These are phyloP conservation scores for Leptodactylus fuscus DNA, from an alignment of 2,113 vertebrate species.

Conservation along the genomic window DNA sequence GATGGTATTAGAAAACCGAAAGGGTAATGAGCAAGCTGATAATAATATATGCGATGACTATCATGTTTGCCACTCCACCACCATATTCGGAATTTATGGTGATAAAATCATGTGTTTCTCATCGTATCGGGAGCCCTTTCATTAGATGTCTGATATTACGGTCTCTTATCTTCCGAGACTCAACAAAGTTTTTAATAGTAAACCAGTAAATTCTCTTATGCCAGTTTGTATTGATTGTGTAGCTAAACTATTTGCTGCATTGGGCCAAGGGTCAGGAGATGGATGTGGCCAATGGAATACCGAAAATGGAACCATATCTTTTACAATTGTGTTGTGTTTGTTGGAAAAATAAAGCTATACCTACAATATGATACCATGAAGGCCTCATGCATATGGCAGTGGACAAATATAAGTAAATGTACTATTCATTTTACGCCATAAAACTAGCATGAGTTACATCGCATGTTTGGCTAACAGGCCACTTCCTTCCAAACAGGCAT, in stretches of 20 bases:
- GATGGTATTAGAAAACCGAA: constrained; percentile 40
- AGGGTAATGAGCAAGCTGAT: constrained; percentile 33
- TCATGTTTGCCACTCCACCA: background rate
- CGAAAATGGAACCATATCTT: no score
- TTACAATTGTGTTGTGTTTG: no score
- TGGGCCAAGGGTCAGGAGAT: background rate
- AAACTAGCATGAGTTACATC: no score
- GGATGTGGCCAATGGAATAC: background rate
- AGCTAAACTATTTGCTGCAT: background rate
- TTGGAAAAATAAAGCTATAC: no score
- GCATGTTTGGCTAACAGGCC: no score
- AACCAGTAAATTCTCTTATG: background rate
- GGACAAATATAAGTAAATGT: no score
- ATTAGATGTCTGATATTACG: background rate
- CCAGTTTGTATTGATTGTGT: background rate
- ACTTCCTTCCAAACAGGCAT: no score
- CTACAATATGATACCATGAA: no score
- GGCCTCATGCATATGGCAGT: no score
- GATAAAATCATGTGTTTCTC: constrained; percentile 14
- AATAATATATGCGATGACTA: constrained; percentile 39
- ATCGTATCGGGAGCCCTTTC: background rate
- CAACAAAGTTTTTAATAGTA: background rate
- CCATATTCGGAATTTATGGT: constrained; percentile 1
- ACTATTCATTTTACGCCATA: no score
- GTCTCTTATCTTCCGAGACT: background rate